phyloP scores from a whole-genome alignment of 1,140 invertebrate genomes.

The Sycophila sp. region DNA sequence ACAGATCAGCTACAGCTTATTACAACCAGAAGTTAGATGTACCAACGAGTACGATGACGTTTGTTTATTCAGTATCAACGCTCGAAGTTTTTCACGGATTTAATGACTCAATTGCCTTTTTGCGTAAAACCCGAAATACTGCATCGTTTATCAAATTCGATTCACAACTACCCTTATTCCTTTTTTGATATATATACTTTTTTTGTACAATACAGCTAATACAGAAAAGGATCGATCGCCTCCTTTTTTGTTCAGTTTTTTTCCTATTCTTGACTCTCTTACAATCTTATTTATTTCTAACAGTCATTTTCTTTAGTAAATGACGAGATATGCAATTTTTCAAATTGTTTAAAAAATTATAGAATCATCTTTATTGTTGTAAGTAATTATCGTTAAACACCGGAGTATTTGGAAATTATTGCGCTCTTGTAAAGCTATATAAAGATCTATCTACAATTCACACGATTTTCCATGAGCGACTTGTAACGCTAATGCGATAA shows the following conservation, averaged over 20 bases:
- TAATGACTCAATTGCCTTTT: no score
- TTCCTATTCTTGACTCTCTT: constrained; percentile 14
- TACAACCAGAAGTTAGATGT: constrained; percentile 55
- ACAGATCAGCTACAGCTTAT: constrained; percentile 49
- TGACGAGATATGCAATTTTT: constrained; percentile 38
- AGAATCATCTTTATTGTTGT: constrained; percentile 11
- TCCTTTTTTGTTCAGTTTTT: constrained; percentile 12
- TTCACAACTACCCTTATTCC: constrained; percentile 52
- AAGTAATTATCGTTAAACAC: constrained; percentile 23
- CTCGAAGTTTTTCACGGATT: background rate
- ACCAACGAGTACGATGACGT: constrained; percentile 9
- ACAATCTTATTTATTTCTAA: background rate
- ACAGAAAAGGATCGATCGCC: constrained; percentile 36
- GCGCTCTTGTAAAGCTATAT: constrained; percentile 27
- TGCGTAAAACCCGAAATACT: constrained; percentile 52
- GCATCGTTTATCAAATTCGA: constrained; percentile 54
- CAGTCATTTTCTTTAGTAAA: constrained; percentile 20
- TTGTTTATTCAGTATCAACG: no score
- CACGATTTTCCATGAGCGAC: constrained; percentile 1
- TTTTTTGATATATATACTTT: constrained; percentile 4
- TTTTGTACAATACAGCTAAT: constrained; percentile 59
- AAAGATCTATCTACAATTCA: constrained; percentile 28
- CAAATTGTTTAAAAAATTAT: constrained; percentile 32
- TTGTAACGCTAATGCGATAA: constrained; percentile 2
- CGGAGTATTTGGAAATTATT: constrained; percentile 35